Conservation (phyloP, 2,797 vertebrate genomes). For the Sebastes oblongus region DNA sequence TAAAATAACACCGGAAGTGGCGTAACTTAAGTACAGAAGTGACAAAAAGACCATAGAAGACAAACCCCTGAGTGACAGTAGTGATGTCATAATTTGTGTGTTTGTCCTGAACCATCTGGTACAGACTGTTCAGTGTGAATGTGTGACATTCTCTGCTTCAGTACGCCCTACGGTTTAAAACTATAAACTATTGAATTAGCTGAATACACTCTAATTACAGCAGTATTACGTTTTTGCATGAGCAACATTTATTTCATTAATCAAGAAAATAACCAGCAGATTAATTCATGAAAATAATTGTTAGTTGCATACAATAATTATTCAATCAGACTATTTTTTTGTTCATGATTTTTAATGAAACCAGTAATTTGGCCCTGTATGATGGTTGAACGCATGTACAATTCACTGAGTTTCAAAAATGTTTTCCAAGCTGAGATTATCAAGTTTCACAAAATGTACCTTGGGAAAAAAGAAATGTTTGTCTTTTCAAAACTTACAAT, state of each 20-base stretch:
- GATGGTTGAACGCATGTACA: not conserved
- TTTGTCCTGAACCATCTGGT: not conserved
- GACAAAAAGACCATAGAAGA: not conserved
- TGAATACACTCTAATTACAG: not conserved
- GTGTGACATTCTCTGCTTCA: not conserved
- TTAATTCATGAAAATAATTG: not conserved
- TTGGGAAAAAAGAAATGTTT: not conserved
- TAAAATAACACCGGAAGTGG: no score
- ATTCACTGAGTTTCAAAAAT: not conserved
- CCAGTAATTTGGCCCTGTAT: not conserved
- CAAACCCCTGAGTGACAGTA: not conserved
- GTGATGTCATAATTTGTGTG: not conserved
- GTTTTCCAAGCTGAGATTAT: not conserved
- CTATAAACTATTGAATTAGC: not conserved
- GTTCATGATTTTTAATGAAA: not conserved
- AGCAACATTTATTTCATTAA: no score
- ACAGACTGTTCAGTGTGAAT: not conserved
- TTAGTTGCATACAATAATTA: not conserved
- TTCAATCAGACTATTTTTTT: not conserved
- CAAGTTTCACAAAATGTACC: not conserved
- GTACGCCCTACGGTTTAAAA: not conserved
- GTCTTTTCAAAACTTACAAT: not conserved
- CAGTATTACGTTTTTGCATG: not conserved
- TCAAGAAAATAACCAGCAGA: not conserved
- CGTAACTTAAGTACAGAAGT: no score